phyloP scores from a whole-genome alignment of 2,113 vertebrate species.

The Macaca mulatta region DNA sequence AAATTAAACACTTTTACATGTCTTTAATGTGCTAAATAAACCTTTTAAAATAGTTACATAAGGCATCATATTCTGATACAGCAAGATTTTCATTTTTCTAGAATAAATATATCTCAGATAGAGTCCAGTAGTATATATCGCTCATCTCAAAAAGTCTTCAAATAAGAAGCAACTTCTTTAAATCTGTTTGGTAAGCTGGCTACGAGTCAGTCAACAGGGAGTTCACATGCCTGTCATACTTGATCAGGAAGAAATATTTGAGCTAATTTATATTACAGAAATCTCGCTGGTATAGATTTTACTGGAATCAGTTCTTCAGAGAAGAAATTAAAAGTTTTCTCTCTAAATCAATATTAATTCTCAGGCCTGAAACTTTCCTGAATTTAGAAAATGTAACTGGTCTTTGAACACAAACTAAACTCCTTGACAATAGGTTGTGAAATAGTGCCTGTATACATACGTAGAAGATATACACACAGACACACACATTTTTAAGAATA shows the following conservation, averaged over 20 bases:
- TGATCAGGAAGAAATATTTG: slow-evolving; percentile 76
- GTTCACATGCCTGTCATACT: slow-evolving; percentile 54
- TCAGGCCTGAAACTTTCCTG: slow-evolving; percentile 54
- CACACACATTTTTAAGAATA: not conserved
- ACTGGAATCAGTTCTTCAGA: slow-evolving; percentile 72
- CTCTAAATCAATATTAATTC: slow-evolving; percentile 73
- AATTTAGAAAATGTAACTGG: slow-evolving; percentile 69
- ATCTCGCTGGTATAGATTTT: slow-evolving; percentile 70
- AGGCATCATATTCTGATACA: not conserved
- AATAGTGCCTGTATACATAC: not conserved
- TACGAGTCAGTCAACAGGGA: slow-evolving; percentile 44
- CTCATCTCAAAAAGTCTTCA: slow-evolving; percentile 36
- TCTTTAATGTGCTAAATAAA: not conserved
- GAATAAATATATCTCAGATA: slow-evolving; percentile 12
- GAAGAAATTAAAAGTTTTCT: slow-evolving; percentile 60
- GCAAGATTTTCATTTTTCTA: not conserved
- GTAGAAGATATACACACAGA: not conserved
- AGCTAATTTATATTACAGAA: slow-evolving; percentile 77
- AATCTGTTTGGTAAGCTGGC: not conserved
- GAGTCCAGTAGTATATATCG: not conserved
- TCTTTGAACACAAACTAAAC: slow-evolving; percentile 66
- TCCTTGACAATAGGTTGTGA: not conserved
- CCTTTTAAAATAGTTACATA: not conserved
- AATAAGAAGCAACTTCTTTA: slow-evolving; percentile 14
- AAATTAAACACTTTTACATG: not conserved